Conservation (phyloP, 2,113 vertebrate species). For the Ammodramus savannarum region DNA sequence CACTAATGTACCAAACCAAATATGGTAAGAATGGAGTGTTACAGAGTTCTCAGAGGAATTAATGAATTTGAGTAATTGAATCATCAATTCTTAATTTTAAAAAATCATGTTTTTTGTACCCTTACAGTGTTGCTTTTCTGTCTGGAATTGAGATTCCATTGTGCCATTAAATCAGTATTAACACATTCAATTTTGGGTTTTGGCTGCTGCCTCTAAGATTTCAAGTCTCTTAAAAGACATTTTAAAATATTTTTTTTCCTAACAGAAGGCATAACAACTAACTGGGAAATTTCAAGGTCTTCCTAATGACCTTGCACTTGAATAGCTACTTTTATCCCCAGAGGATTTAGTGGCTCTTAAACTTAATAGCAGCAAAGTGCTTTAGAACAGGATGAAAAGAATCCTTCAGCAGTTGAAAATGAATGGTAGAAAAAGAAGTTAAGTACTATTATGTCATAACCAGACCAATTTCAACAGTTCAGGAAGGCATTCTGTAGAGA, state of each 20-base stretch:
- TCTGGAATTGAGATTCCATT: not conserved
- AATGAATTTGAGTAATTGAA: not conserved
- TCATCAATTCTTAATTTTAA: not conserved
- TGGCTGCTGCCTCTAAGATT: not conserved
- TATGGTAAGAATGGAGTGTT: not conserved
- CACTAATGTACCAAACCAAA: not conserved
- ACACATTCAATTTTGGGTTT: not conserved
- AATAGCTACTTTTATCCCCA: not conserved
- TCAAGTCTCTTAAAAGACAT: not conserved
- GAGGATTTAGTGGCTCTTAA: not conserved
- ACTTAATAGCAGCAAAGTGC: not conserved
- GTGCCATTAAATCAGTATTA: not conserved
- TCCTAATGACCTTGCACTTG: conserved; percentile 7
- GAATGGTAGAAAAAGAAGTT: not conserved
- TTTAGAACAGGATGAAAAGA: conserved; percentile 1
- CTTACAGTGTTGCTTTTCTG: not conserved
- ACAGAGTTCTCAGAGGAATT: not conserved
- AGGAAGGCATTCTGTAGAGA: not conserved
- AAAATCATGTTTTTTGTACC: not conserved
- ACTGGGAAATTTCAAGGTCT: not conserved
- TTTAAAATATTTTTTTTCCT: not conserved
- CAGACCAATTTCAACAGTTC: not conserved
- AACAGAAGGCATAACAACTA: not conserved
- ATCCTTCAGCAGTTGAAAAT: not conserved
- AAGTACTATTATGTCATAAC: not conserved